phyloP scores from a whole-genome alignment of 1,140 invertebrate genomes.

The Drosophila setifemur region DNA sequence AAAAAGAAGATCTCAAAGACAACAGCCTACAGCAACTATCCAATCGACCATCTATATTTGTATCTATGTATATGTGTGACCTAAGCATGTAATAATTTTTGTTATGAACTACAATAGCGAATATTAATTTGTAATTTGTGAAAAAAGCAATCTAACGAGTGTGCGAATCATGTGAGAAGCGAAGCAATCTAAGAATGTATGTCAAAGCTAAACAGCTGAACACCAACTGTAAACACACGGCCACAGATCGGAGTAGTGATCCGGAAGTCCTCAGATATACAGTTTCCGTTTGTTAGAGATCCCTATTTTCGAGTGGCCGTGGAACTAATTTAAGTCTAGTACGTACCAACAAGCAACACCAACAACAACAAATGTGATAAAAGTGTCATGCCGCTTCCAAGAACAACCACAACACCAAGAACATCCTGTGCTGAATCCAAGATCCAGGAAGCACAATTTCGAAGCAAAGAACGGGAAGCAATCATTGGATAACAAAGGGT shows the following conservation, averaged over 20 bases:
- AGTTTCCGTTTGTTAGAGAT: neutral
- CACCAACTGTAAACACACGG: constrained; percentile 45
- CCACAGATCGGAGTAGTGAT: neutral
- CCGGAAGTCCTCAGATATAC: neutral
- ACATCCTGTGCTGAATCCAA: constrained; percentile 30
- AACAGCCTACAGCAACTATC: constrained; percentile 31
- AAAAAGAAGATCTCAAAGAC: constrained; percentile 34
- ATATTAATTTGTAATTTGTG: constrained; percentile 67
- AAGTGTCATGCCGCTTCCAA: constrained; percentile 76
- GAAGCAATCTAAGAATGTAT: constrained; percentile 66
- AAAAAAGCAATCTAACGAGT: too few relatives aligned
- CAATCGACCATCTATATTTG: constrained; percentile 46
- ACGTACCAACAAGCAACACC: constrained; percentile 66
- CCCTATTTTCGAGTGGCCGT: constrained; percentile 27
- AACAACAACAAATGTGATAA: constrained; percentile 69
- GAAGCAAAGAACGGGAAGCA: constrained; percentile 3
- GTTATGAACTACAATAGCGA: constrained; percentile 67
- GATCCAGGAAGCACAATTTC: constrained; percentile 36
- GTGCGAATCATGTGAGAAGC: constrained; percentile 58
- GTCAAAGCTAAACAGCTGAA: constrained; percentile 31
- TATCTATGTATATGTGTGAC: constrained; percentile 45
- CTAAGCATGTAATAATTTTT: constrained; percentile 59
- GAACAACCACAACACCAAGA: too few relatives aligned
- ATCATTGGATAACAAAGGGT: constrained; percentile 8
- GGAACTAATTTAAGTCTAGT: constrained; percentile 73